These are phyloP conservation scores for Lasioglossum pauxillum DNA, from an alignment of 2,888 invertebrate species.

Conservation along the genomic window DNA sequence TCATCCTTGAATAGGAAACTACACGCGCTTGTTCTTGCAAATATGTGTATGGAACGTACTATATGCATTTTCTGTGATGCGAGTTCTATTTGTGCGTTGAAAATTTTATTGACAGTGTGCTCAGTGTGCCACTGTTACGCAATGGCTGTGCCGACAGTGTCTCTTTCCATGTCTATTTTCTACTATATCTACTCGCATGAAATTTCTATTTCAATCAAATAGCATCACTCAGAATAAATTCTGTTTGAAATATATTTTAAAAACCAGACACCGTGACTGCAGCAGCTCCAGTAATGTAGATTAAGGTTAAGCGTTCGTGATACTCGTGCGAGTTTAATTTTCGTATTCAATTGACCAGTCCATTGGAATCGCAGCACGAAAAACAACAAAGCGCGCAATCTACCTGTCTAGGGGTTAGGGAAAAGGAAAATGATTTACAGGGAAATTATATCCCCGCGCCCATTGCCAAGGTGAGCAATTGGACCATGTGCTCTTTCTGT, in stretches of 20 bases:
- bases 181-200: not conserved
- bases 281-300: not conserved
- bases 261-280: not conserved
- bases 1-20: not conserved
- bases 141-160: not conserved
- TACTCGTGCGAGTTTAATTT: not conserved
- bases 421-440: not conserved
- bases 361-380: not conserved
- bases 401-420: not conserved
- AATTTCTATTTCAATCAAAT: no score
- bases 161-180: not conserved
- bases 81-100: not conserved
- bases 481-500: slow-evolving; percentile 10
- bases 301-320: not conserved
- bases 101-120: not conserved
- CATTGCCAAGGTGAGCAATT: not conserved
- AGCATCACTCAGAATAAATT: not conserved
- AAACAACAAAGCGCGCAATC: not conserved
- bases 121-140: not conserved
- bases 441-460: not conserved
- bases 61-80: not conserved
- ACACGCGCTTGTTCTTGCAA: slow-evolving; percentile 1
- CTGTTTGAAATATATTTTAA: not conserved
- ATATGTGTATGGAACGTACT: not conserved
- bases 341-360: slow-evolving; percentile 26